Conservation (phyloP, 2,113 vertebrate species). For the Daboia siamensis region DNA sequence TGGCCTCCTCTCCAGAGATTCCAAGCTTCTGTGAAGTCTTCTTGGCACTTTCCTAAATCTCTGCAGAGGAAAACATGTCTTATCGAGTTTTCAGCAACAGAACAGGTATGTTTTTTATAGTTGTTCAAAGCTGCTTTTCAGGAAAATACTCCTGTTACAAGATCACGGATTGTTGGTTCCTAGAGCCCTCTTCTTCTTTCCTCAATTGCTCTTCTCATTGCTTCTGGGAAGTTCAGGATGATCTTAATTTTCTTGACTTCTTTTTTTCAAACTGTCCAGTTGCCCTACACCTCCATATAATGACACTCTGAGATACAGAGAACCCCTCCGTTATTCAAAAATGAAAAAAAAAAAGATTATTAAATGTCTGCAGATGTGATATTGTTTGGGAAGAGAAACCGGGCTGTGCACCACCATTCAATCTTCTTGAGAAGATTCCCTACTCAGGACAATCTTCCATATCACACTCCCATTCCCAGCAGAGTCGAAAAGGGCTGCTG, state of each 20-base stretch:
- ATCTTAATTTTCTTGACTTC: conserved; percentile 14
- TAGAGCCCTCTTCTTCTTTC: not conserved
- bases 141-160: not conserved
- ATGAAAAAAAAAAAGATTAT: not conserved
- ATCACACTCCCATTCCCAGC: conserved; percentile 12
- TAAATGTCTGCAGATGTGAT: not conserved
- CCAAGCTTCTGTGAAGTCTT: not conserved
- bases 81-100: not conserved
- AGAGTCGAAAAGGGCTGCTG: conserved; percentile 16
- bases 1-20: not conserved
- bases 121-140: not conserved
- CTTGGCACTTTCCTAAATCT: not conserved
- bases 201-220: conserved; percentile 47
- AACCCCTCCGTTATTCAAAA: not conserved
- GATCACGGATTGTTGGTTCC: not conserved
- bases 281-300: rapidly evolving
- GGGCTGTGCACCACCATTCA: not conserved
- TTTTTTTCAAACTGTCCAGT: conserved; percentile 7
- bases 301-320: not conserved
- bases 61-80: not conserved
- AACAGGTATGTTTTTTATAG: not conserved
- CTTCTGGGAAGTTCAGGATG: conserved; percentile 44
- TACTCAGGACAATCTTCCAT: not conserved
- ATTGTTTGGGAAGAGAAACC: not conserved
- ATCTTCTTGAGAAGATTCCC: conserved; percentile 6